A percentile compares a stretch with the other conserved stretches of the same genome.
Conservation (phyloP, 2,797 vertebrate genomes). For the Coregonus suidteri region DNA sequence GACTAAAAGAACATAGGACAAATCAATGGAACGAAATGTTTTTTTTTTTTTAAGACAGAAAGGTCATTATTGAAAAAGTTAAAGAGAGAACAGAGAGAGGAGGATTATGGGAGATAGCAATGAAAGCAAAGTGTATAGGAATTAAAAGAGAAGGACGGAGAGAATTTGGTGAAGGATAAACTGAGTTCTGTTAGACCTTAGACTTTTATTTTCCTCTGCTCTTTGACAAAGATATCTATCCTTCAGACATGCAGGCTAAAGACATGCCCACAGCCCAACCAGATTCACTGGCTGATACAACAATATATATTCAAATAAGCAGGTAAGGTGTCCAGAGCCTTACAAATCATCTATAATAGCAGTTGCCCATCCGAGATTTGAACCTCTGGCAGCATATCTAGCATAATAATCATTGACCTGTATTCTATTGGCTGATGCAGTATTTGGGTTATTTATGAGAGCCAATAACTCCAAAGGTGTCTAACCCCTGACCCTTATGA, state of each 20-base stretch:
- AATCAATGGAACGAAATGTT: background rate
- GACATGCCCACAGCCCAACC: background rate
- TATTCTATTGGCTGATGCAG: slow-evolving; percentile 25
- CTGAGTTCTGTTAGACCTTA: background rate
- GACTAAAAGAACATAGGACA: slow-evolving; percentile 23
- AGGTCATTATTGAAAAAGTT: slow-evolving; percentile 31
- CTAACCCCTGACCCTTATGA: slow-evolving; percentile 50
- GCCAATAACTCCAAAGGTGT: slow-evolving; percentile 49
- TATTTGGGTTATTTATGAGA: slow-evolving; percentile 55
- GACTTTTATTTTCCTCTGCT: background rate
- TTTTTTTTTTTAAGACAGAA: slow-evolving; percentile 1
- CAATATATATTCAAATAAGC: slow-evolving; percentile 38
- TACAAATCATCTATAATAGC: background rate
- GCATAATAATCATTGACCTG: slow-evolving; percentile 13
- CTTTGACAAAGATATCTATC: background rate
- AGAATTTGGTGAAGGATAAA: slow-evolving; percentile 10
- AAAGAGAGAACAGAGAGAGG: slow-evolving; percentile 24
- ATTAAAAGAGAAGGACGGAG: slow-evolving; percentile 34
- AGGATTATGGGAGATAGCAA: slow-evolving; percentile 35
- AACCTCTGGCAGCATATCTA: slow-evolving; percentile 36
- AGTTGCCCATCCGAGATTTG: slow-evolving; percentile 36
- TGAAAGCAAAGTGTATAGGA: background rate
- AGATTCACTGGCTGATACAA: background rate
- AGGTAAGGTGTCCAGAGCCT: slow-evolving; percentile 13
- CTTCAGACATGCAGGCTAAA: background rate